Evolutionary conservation across 2,888 invertebrate species (phyloP), one percentile per base, ranked within the genome.

Genomic region (Baronia brevicornis): DNA sequence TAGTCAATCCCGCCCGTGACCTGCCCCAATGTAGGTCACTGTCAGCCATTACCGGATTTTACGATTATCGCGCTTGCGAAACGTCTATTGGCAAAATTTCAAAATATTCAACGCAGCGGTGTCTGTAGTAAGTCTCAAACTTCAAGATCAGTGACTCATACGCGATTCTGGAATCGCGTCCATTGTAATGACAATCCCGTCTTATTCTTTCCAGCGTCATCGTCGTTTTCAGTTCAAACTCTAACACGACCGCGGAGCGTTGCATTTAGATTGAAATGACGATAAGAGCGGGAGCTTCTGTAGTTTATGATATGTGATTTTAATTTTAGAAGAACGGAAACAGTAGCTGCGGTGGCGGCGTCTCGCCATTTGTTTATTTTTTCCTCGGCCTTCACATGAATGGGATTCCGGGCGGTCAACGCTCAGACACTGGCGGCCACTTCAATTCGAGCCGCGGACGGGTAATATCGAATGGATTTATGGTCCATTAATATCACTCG

Each of bases 321-420:
- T 77, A 79, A 69, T 71, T 73, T 73, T 80, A 77, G 78, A 79
- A 67, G 62, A 74, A 74, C 77, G 79, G 77, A 79, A 78, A 75
- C 66, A 46, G 60, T 52, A 49, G 54, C 44, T 39, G 44, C 38
- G 51, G 40, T 45, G 54, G 44, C 41, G 45, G 51, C 51, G 43
- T 46, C 54, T 48, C 46, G 54, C 60, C 64, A 62, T 54, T 60
- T 60, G 61, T 68, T 64, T 63, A 65, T 68, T 66, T 69, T 60
- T 51, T 58, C 44, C 43, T 51, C 62, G 72, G 64, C 75, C 71
- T 75, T 74, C 70, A 67, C 69, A 67, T 77, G 79, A 82, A 79
- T 77, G 78, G 58, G 61, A 73, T 64, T 60, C 70, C 68, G 51
- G 35, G 39, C 59, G 66, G 67, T 70, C 73, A 67, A 65, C 63